Base-by-base conservation (phyloP, 2,797 vertebrate genomes). In the Spondyliosoma cantharus region DNA sequence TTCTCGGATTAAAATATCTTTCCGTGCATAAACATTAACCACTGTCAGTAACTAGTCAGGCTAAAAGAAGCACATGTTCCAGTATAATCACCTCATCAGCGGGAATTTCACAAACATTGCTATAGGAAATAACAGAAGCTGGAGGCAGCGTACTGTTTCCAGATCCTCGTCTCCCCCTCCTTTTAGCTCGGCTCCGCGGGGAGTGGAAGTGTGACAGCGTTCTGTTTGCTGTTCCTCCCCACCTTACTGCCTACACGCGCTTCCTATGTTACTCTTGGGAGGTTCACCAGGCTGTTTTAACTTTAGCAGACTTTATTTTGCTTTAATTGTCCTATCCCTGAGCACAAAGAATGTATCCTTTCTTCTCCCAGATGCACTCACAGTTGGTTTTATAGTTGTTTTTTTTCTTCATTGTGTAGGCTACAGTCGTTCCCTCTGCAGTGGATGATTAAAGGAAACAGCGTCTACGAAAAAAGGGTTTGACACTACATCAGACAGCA, bases 321-420 rank as follows among this genome's bases (percentile, higher is more conserved):
- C 86, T 94, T 94, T 93, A 94, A 95, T 94, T 94, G 92, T 92
- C 86, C 88, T 90, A 82, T 87, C 90, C 85, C 89, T 85, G 84
- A 93, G 90, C 76, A 81, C 66, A 53, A 75, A 82, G 80, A 89
- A 86, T 46, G 76, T 74, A 76, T 87, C 53, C 78, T 87, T 86
- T 87, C 80, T 85, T 92, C 83, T 90, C 88, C 87, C 90, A 80
- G 76, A 82, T 89, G 81, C 83, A 78, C 73, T 80, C 86, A 80
- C 67, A 83, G 88, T 90, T 88, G 84, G 84, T 90, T 90, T 90
- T 85, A 77, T 84, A 69, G 84, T 86, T 86, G 65, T 68, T 78
- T 85, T 81, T 81, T 74, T 64, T 61, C 73, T 64, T 71, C 53
- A 56, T 73, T 64, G 66, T 81, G 74, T 71, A 60, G 70, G 71